Evolutionary conservation across 1,140 invertebrate species (phyloP), one percentile per base, ranked within the genome.

Genomic region (Micrasema minimum): DNA sequence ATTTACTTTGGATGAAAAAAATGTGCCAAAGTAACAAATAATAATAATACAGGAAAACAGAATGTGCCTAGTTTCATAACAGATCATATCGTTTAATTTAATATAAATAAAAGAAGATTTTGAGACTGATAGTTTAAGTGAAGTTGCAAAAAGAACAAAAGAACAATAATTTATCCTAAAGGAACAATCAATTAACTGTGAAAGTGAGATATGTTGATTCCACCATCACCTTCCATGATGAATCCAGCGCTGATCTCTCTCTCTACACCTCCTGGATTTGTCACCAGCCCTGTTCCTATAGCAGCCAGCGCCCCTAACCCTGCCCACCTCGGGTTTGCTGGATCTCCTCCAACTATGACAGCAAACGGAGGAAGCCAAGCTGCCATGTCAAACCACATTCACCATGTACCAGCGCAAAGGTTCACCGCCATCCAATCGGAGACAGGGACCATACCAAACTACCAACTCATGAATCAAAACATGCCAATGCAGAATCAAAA

Each of bases 231-330:
- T 12, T 37, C 38, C 18, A 48, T 59, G 16, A 75, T 75, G 74
- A 75, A 75, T 61, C 74, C 70, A 37, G 66, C 71, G 14, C 16
- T 75, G 48, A 70, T 75, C 48, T 72, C 74, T 11, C 51, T 75
- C 31, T 20, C 66, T 0, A 75, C 71, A 2, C 71, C 70, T 12
- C 61, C 68, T 14, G 74, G 74, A 9, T 75, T 70, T 22, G 65
- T 67, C 43, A 72, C 66, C 53, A 66, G 71, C 14, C 74, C 74
- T 1, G 46, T 75, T 1, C 57, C 64, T 12, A 72, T 72, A 26
- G 38, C 69, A 14, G 55, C 43, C 1, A 70, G 41, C 35, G 62
- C 51, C 12, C 64, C 71, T 6, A 64, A 51, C 35, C 46, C 59
- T 11, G 16, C 48, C 10, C 62, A 72, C 0, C 51, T 75, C 11